Percentiles rank a stretch among this genome's conserved stretches.
phyloP scores from a whole-genome alignment of 2,888 invertebrate species.

The Drepana falcataria region DNA sequence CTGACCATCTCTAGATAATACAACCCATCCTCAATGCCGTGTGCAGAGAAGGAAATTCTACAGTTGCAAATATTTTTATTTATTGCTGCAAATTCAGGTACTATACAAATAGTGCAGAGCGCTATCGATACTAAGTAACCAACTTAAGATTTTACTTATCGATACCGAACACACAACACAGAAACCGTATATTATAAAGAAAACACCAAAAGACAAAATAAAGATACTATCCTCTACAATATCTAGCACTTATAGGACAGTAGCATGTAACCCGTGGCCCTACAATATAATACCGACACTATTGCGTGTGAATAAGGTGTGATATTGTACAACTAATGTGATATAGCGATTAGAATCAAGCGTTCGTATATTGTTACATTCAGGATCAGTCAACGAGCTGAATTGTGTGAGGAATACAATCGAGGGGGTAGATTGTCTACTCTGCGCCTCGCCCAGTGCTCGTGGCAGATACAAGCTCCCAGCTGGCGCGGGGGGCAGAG shows the following conservation, averaged over 20 bases:
- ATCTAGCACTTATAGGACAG: slow-evolving; percentile 11
- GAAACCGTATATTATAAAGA: not conserved
- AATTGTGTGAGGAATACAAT: no score
- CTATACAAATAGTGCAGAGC: not conserved
- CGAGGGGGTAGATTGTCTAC: not conserved
- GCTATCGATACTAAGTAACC: not conserved
- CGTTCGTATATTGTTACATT: not conserved
- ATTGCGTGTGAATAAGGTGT: not conserved
- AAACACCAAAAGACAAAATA: not conserved
- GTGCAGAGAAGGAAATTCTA: not conserved
- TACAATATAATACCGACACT: not conserved
- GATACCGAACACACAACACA: not conserved
- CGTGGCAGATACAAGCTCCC: not conserved
- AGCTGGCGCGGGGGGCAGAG: not conserved
- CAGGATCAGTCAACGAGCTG: not conserved
- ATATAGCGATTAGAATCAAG: not conserved
- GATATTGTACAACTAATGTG: not conserved
- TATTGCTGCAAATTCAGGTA: not conserved
- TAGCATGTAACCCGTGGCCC: slow-evolving; percentile 1
- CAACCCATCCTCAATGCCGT: not conserved
- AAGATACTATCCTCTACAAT: slow-evolving; percentile 7
- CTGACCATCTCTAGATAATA: not conserved
- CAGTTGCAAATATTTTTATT: not conserved
- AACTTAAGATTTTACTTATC: not conserved
- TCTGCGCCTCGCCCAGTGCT: not conserved